Conservation (phyloP, 2,797 vertebrate species). For the Chelmon rostratus region DNA sequence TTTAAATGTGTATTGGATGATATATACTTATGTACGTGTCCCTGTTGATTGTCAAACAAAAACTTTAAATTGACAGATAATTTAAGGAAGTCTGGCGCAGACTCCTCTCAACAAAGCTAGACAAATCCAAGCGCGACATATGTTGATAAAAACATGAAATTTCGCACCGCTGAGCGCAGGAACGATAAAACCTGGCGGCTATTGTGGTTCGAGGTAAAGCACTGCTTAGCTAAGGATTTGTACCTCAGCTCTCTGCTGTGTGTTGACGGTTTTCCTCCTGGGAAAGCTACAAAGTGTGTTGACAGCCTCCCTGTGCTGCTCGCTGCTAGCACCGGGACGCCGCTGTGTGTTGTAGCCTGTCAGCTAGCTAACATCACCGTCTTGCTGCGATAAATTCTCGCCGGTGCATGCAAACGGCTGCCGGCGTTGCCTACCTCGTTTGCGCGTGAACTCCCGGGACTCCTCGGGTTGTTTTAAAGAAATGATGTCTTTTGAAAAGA, state of each 20-base stretch:
- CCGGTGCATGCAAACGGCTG: not conserved
- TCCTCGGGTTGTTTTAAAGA: not conserved
- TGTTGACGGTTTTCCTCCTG: conserved; percentile 1
- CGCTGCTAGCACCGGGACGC: conserved; percentile 34
- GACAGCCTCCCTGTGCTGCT: conserved; percentile 18
- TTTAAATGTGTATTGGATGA: fast-evolving
- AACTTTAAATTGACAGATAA: fast-evolving
- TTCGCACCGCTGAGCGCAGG: fast-evolving
- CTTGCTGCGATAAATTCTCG: not conserved
- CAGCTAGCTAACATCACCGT: conserved; percentile 60
- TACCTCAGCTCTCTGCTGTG: not conserved
- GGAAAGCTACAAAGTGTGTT: not conserved
- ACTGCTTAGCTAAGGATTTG: not conserved
- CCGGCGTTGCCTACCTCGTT: conserved; percentile 59
- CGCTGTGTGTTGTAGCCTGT: conserved; percentile 18
- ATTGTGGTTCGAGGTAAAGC: fast-evolving
- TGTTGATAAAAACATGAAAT: not conserved
- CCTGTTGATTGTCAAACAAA: fast-evolving
- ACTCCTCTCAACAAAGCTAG: conserved; percentile 33
- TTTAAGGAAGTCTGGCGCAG: conserved; percentile 28
- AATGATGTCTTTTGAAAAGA: not conserved
- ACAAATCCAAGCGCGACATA: conserved; percentile 4
- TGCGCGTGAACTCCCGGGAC: conserved; percentile 30
- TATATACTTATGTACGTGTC: fast-evolving
- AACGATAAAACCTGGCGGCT: fast-evolving